Conservation (phyloP, 2,888 invertebrate genomes). For the Fabriciana adippe region DNA sequence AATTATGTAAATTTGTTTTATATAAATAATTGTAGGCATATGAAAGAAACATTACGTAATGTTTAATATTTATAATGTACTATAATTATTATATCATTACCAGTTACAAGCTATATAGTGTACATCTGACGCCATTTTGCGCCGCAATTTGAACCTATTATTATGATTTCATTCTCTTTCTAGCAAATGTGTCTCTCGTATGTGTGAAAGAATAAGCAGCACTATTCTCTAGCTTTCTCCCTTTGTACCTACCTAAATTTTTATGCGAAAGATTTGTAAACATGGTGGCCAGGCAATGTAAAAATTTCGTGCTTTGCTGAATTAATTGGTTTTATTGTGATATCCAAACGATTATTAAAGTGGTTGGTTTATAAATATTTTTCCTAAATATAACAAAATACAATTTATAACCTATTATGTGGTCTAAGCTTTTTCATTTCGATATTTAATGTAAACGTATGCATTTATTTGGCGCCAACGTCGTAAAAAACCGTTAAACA, state of each 20-base stretch:
- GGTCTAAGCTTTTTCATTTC: slow-evolving; percentile 38
- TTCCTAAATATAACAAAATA: slow-evolving; percentile 15
- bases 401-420: slow-evolving; percentile 39
- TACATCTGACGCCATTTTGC: slow-evolving; percentile 73
- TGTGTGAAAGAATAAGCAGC: slow-evolving; percentile 60
- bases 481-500: slow-evolving; percentile 73
- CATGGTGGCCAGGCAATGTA: slow-evolving; percentile 71
- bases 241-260: slow-evolving; percentile 58
- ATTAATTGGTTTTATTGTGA: slow-evolving; percentile 39
- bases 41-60: neutral
- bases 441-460: slow-evolving; percentile 70
- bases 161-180: slow-evolving; percentile 61
- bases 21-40: neutral
- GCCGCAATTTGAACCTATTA: slow-evolving; percentile 57
- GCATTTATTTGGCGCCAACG: slow-evolving; percentile 82
- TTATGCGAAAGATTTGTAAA: slow-evolving; percentile 79
- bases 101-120: slow-evolving; percentile 25
- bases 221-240: slow-evolving; percentile 70
- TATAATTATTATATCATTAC: slow-evolving; percentile 9
- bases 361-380: slow-evolving; percentile 52
- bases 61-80: neutral
- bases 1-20: neutral
- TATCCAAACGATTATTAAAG: slow-evolving; percentile 44
- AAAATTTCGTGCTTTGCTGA: slow-evolving; percentile 38
- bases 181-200: slow-evolving; percentile 44